Evolutionary conservation across 2,888 invertebrate species (phyloP), one percentile per base, ranked within the genome.

Genomic region (Stenoptilia bipunctidactyla): DNA sequence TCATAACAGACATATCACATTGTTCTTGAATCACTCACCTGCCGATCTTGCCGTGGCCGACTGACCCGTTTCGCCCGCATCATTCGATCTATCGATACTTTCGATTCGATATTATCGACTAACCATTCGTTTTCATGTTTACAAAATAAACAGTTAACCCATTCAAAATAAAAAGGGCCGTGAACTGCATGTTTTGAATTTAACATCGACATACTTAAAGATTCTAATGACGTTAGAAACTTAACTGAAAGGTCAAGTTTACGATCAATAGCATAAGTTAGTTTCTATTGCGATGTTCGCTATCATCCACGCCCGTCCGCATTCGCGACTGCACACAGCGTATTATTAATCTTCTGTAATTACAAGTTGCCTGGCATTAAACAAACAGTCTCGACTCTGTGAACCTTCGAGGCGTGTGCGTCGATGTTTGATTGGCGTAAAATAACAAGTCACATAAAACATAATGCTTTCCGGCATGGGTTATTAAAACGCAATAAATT

Each of bases 401-500:
- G 20, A 20, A 20, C 20, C 20, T 20, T 20, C 20, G 20, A 8
- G 20, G 20, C 20, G 20, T 20, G 8, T 8, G 20, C 20, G 20
- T 20, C 8, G 8, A 20, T 20, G 30, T 63, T 58, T 54, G 53
- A 68, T 66, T 55, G 55, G 54, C 52, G 56, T 61, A 56, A 61
- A 66, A 64, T 64, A 56, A 43, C 13, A 14, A 47, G 52, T 50
- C 45, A 54, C 55, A 49, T 48, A 51, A 57, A 68, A 61, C 69
- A 59, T 61, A 63, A 58, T 52, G 58, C 52, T 64, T 62, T 34
- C 66, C 65, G 62, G 55, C 48, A 47, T 38, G 40, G 50, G 52
- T 61, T 56, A 71, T 71, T 72, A 68, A 65, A 74, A 58, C 42
- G 61, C 61, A 50, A 69, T 74, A 63, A 69, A 72, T 64, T 57